phyloP scores from a whole-genome alignment of 2,113 vertebrate species.

The Sebastes fasciatus region DNA sequence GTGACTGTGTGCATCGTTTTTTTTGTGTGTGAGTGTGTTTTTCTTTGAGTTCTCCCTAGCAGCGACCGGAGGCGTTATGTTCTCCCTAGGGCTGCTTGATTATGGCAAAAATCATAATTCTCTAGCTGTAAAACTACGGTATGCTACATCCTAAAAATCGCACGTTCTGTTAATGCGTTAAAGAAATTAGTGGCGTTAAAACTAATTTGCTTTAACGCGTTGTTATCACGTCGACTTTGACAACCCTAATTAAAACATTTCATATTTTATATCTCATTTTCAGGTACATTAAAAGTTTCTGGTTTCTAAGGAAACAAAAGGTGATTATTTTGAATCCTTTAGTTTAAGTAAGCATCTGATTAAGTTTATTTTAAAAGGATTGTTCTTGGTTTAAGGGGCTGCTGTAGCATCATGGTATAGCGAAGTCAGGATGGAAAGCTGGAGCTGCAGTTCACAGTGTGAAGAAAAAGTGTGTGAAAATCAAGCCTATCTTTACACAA shows the following conservation, averaged over 20 bases:
- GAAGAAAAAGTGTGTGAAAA: constrained; percentile 15
- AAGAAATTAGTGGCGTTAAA: too few relatives aligned
- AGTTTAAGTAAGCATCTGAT: not conserved
- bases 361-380: not conserved
- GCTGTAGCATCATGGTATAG: not conserved
- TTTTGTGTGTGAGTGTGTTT: not conserved
- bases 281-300: not conserved
- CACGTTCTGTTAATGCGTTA: too few relatives aligned
- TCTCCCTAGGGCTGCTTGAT: too few relatives aligned
- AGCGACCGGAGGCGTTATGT: not conserved
- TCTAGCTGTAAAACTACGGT: too few relatives aligned
- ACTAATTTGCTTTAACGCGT: too few relatives aligned
- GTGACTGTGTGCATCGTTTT: not conserved
- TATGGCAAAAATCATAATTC: too few relatives aligned
- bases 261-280: not conserved
- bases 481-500: not conserved
- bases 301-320: not conserved
- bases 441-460: not conserved
- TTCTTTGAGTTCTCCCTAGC: not conserved
- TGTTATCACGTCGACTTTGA: too few relatives aligned
- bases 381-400: not conserved
- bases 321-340: not conserved
- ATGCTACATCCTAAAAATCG: too few relatives aligned
- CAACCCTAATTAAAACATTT: too few relatives aligned
- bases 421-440: constrained; percentile 5